These are phyloP conservation scores for Triplophysa siluroides DNA, from an alignment of 2,113 vertebrate species.

Conservation along the genomic window DNA sequence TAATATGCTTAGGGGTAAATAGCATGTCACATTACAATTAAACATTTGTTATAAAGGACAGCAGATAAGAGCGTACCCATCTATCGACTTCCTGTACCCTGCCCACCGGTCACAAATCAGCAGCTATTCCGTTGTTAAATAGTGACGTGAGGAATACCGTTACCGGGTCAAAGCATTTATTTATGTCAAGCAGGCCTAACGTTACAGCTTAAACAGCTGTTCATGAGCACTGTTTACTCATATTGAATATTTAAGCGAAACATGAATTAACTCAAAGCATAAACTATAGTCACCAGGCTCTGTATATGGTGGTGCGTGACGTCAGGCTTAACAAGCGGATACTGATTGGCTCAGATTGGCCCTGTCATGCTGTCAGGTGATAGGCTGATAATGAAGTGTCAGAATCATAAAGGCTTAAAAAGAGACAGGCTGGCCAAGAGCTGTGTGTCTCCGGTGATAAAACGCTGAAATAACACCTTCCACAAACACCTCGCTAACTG, in stretches of 20 bases:
- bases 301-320: too few species aligned
- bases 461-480: slow-evolving; percentile 36
- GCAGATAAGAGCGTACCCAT: slow-evolving; percentile 37
- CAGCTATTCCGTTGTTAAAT: background rate
- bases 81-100: slow-evolving; percentile 29
- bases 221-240: too few species aligned
- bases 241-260: too few species aligned
- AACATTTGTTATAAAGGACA: slow-evolving; percentile 7
- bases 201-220: too few species aligned
- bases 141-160: too few species aligned
- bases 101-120: slow-evolving; percentile 38
- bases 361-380: slow-evolving; percentile 50
- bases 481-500: slow-evolving; percentile 1
- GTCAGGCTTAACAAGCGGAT: background rate
- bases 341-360: slow-evolving; percentile 53
- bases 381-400: slow-evolving; percentile 57
- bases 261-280: too few species aligned
- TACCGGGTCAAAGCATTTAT: too few species aligned
- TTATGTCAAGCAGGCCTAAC: too few species aligned
- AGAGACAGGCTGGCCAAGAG: slow-evolving; percentile 22
- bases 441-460: slow-evolving; percentile 25
- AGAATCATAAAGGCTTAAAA: slow-evolving; percentile 42
- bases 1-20: slow-evolving; percentile 31
- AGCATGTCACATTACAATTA: slow-evolving; percentile 19
- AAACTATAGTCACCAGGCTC: too few species aligned